Percentiles rank a stretch among this genome's conserved stretches.
These are phyloP conservation scores for Eucidaris tribuloides DNA, from an alignment of 35 echinoderm and acorn worm genomes.

Conservation along the genomic window DNA sequence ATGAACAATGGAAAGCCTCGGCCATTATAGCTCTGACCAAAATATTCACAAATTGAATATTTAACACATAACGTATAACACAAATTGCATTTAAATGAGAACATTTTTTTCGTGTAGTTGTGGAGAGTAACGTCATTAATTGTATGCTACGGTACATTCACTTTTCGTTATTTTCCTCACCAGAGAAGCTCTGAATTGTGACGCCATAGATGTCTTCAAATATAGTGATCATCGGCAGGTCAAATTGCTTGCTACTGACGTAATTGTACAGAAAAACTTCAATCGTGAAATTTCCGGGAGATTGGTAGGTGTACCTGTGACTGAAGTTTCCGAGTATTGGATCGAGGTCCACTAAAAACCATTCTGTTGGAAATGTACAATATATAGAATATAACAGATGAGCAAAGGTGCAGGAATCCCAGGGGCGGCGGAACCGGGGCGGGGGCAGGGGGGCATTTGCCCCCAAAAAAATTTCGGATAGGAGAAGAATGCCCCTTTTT, in stretches of 20 bases:
- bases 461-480: too few relatives aligned
- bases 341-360: too few relatives aligned
- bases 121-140: background rate
- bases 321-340: background rate
- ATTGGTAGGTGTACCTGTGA: background rate
- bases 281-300: background rate
- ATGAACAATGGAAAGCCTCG: too few relatives aligned
- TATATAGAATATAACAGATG: too few relatives aligned
- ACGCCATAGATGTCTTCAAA: background rate
- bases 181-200: background rate
- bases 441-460: too few relatives aligned
- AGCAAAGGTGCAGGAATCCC: too few relatives aligned
- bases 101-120: background rate
- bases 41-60: background rate
- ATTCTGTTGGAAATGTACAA: too few relatives aligned
- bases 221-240: background rate
- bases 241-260: background rate
- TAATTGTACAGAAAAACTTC: slow-evolving; percentile 9
- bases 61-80: background rate
- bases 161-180: too few relatives aligned
- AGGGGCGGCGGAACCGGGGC: too few relatives aligned
- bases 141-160: background rate
- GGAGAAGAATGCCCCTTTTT: too few relatives aligned
- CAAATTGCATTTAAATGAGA: background rate
- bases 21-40: too few relatives aligned